Percentiles rank a stretch among this genome's conserved stretches.
These are phyloP conservation scores for Holocentrus rufus DNA, from an alignment of 2,797 vertebrate genomes.

Conservation along the genomic window DNA sequence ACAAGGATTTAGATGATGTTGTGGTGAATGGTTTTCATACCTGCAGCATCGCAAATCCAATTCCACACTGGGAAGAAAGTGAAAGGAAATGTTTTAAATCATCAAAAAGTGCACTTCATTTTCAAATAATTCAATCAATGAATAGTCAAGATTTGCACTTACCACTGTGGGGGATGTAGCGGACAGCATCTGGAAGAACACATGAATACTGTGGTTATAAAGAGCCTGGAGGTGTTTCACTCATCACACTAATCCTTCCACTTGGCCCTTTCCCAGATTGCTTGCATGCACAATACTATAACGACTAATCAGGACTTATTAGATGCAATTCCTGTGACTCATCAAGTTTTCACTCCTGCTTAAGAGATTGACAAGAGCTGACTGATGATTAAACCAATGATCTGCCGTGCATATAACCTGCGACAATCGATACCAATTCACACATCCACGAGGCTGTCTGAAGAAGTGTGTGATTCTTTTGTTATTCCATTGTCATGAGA, in stretches of 20 bases:
- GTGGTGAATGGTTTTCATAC: slow-evolving; percentile 54
- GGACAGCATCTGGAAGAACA: slow-evolving; percentile 73
- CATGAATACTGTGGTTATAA: slow-evolving; percentile 8
- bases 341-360: slow-evolving; percentile 12
- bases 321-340: slow-evolving; percentile 1
- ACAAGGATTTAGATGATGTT: not conserved
- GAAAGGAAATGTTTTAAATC: not conserved
- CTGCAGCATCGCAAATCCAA: slow-evolving; percentile 83
- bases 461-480: not conserved
- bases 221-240: slow-evolving; percentile 5
- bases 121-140: not conserved
- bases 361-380: not conserved
- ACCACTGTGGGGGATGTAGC: slow-evolving; percentile 83
- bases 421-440: not conserved
- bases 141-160: slow-evolving; percentile 37
- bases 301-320: slow-evolving; percentile 24
- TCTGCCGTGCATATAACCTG: not conserved
- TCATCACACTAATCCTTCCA: not conserved
- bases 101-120: not conserved
- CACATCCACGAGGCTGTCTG: not conserved
- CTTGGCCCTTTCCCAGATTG: not conserved
- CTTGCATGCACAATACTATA: not conserved
- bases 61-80: slow-evolving; percentile 79
- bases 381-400: not conserved
- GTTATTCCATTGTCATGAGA: not conserved